Base-by-base conservation (phyloP, 2,888 invertebrate genomes). In the Drosophila colorata region DNA sequence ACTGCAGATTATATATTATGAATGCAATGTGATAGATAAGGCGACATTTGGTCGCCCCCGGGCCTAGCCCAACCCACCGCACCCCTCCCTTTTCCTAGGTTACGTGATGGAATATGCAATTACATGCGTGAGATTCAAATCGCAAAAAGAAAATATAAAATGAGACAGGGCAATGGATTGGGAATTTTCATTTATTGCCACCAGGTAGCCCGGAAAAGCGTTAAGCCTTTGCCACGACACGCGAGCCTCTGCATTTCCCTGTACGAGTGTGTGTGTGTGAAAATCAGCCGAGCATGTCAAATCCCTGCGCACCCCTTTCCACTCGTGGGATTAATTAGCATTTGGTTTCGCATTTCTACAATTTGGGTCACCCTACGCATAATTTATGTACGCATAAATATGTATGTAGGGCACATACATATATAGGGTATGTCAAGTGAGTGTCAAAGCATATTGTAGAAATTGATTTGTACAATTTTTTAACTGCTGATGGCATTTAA, bases 71-170 rank as follows among this genome's bases (percentile, higher is more conserved):
- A 20, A 4, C 20, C 20, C 20, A 20, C 20, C 20, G 4, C 20
- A 20, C 20, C 9, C 28, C 28, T 28, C 13, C 33, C 33, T 1
- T 8, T 33, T 11, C 6, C 33, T 4, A 1, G 28, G 28, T 31
- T 31, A 49, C n/a, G n/a, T 61, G 55, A 55, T 78, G 81, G 74
- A 81, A 78, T 66, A 44, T 82, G 79, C 82, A 85, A 90, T 89
- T 89, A 89, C 73, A 80, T 81, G 89, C 80, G 76, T 79, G 82
- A 80, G 80, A 90, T 87, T 82, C 44, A 79, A 73, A 82, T 65
- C 71, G 71, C 61, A 64, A 43, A 43, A 47, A 56, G 18, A 25
- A 46, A 31, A 23, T 28, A 9, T 28, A 28, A 28, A 47, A 31
- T n/a, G 58, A 51, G 31, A 11, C n/a, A 13, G n/a, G 4, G 28